Evolutionary conservation across 2,888 invertebrate species (phyloP), one percentile per base, ranked within the genome.

Genomic region (Rhagium mordax): DNA sequence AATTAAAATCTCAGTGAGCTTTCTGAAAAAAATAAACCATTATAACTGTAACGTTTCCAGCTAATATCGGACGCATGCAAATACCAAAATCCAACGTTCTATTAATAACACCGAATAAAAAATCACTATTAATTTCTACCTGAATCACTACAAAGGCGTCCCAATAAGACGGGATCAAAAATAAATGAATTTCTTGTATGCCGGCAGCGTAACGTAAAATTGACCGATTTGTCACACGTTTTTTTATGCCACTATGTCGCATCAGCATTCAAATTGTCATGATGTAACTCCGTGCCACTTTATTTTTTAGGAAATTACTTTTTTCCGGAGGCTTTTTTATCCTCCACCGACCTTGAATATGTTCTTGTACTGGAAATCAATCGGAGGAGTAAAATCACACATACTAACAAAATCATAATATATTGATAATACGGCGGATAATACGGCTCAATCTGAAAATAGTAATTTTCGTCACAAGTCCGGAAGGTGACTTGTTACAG

Each of bases 71-170:
- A 13, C 65, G 33, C 65, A 65, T 65, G 65, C 65, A 65, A 65
- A 65, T 65, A 65, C 65, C 64, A 51, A 51, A 51, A 51, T 6
- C 53, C 53, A 47, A 15, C 61, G 33, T 29, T 65, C 65, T 65
- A 65, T 53, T 65, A 65, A 65, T 65, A 65, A 65, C 41, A 53
- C 13, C 8, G 15, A 10, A 18, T 53, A 65, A 65, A 64, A 65
- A 65, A 53, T 53, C 53, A 65, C 65, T 49, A 65, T 65, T 65
- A 65, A 65, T 65, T 65, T 64, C 41, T 65, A 51, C 51, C 53
- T 53, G 53, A 65, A 33, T 53, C 65, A 65, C 53, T 41, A 41
- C 53, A 41, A 33, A 64, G 49, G 49, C 51, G 27, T n/a, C 33
- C 51, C 53, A 53, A 65, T 53, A 41, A 20, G 65, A 65, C 33